These are phyloP conservation scores for Sus scrofa DNA, from an alignment of 2,113 vertebrate species.

Conservation along the genomic window DNA sequence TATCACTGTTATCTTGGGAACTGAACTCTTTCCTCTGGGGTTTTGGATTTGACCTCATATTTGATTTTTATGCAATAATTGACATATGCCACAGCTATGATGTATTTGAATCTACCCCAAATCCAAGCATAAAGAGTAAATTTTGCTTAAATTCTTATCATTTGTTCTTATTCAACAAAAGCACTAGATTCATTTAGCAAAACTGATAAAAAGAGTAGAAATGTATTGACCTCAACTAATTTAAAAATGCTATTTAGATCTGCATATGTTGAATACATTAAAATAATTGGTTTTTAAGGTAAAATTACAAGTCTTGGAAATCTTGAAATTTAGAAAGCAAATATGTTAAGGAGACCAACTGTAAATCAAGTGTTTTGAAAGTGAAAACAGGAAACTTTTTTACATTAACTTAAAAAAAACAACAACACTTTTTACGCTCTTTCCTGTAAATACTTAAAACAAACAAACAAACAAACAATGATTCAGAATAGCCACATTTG, in stretches of 20 bases:
- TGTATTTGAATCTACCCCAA: slow-evolving; percentile 68
- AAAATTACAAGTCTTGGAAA: slow-evolving; percentile 74
- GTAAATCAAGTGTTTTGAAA: slow-evolving; percentile 81
- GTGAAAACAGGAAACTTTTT: slow-evolving; percentile 79
- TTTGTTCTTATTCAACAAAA: slow-evolving; percentile 33
- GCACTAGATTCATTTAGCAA: slow-evolving; percentile 71
- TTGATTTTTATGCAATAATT: slow-evolving; percentile 81
- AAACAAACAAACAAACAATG: too few species aligned
- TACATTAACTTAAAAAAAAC: slow-evolving; percentile 79
- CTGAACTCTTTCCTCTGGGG: slow-evolving; percentile 72
- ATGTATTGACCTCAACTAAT: slow-evolving; percentile 68
- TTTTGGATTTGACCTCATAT: slow-evolving; percentile 82
- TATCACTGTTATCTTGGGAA: slow-evolving; percentile 71
- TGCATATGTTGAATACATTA: slow-evolving; percentile 73
- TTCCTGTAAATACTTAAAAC: slow-evolving; percentile 87
- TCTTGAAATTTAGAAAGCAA: slow-evolving; percentile 78
- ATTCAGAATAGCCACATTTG: slow-evolving; percentile 84
- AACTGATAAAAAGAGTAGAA: slow-evolving; percentile 83
- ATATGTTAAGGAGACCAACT: too few species aligned
- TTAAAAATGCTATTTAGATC: slow-evolving; percentile 74
- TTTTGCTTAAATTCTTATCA: slow-evolving; percentile 69
- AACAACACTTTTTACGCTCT: slow-evolving; percentile 84
- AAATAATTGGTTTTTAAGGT: slow-evolving; percentile 71
- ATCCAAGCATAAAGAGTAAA: slow-evolving; percentile 75
- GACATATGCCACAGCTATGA: slow-evolving; percentile 81